A percentile compares a stretch with the other conserved stretches of the same genome.
Evolutionary conservation across 2,113 vertebrate genomes (phyloP).

Genomic region (Xiphorhynchus elegans): DNA sequence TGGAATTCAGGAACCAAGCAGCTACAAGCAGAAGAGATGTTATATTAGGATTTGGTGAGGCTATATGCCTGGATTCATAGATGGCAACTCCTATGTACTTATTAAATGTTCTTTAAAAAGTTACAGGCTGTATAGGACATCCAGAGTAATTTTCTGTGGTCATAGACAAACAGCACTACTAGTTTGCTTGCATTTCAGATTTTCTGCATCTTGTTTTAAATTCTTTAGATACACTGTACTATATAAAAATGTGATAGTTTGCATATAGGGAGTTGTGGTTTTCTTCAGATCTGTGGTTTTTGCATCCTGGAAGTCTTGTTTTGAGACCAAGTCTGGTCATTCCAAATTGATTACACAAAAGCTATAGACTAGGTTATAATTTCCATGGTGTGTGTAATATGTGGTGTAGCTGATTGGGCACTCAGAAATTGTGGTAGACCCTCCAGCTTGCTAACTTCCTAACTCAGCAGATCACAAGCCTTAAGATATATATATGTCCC

Average conservation of each 20-base stretch:
- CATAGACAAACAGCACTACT: neutral
- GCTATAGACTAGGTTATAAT: slow-evolving; percentile 59
- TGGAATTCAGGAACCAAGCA: neutral
- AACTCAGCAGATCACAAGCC: slow-evolving; percentile 62
- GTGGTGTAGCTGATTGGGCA: slow-evolving; percentile 64
- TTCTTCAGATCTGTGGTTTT: slow-evolving; percentile 52
- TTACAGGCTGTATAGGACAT: neutral
- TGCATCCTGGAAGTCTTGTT: slow-evolving; percentile 70
- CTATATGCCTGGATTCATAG: neutral
- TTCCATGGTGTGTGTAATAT: slow-evolving; percentile 68
- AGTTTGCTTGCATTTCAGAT: slow-evolving; percentile 44
- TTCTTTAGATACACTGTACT: slow-evolving; percentile 47
- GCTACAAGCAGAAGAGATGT: neutral
- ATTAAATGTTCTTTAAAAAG: neutral
- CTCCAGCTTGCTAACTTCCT: slow-evolving; percentile 66
- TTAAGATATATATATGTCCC: slow-evolving; percentile 27
- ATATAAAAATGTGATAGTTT: slow-evolving; percentile 53
- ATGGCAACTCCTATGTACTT: neutral
- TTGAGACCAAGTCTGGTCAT: slow-evolving; percentile 59
- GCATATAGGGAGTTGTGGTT: slow-evolving; percentile 57
- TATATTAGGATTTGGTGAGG: neutral
- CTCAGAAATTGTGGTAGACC: slow-evolving; percentile 57
- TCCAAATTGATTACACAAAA: slow-evolving; percentile 64
- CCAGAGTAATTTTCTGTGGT: neutral
- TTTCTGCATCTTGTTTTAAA: slow-evolving; percentile 39